Base-by-base conservation (phyloP, 2,888 invertebrate species). In the Campoletis raptor region DNA sequence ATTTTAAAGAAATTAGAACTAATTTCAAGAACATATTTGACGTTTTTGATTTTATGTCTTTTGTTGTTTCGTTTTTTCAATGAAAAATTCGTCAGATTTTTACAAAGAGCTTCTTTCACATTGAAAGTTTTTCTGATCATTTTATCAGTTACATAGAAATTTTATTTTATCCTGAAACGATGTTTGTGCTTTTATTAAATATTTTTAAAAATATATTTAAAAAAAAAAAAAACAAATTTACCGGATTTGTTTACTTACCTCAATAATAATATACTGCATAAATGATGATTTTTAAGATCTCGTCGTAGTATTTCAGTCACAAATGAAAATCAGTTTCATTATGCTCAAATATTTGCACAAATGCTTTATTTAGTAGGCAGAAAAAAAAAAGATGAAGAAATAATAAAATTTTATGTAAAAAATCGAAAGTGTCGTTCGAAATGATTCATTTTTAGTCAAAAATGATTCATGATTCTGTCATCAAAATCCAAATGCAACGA, bases 61-160 rank as follows among this genome's bases (percentile, higher is more conserved):
- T 45, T 24, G n/a, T n/a, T 30, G 12, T 61, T 30, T 45, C 4
- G 45, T 40, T 18, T 70, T n/a, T 21, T n/a, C 12, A 67, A 40
- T 48, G 9, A 45, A 30, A 48, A 48, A 45, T 30, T 45, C 8
- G 30, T 30, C 8, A 15, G 9, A 30, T 70, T 70, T 70, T 45
- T 24, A 9, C 48, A 21, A 30, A 48, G 18, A 18, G 18, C 48
- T 45, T 45, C 48, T 70, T 48, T 70, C 42, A 40, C 54, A 48
- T 72, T 48, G 72, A 61, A 80, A 57, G 70, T 81, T 81, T 64
- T 70, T 81, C 61, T 24, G 30, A 69, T 69, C 10, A 70, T 30
- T 45, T 70, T 69, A 15, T 30, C 15, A 48, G 30, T 48, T 7
- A 67, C 21, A 5, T 67, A 21, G 21, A 6, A 67, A n/a, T 67